Percentiles rank a stretch among this genome's conserved stretches.
These are phyloP conservation scores for Beris chalybata DNA, from an alignment of 2,888 invertebrate species.

Conservation along the genomic window DNA sequence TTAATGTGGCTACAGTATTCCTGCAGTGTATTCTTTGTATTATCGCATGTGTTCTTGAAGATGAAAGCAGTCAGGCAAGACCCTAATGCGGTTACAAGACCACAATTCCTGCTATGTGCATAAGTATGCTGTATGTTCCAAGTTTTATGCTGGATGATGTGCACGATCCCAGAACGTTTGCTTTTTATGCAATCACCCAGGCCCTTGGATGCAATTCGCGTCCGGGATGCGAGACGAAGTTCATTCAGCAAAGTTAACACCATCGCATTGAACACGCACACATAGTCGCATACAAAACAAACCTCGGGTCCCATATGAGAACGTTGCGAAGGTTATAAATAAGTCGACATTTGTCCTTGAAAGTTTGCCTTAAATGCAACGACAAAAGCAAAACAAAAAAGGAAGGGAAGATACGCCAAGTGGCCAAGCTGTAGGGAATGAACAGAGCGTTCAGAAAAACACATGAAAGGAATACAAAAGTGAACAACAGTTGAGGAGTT, in stretches of 20 bases:
- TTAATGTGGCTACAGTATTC: background rate
- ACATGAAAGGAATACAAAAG: background rate
- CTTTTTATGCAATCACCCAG: conserved; percentile 29
- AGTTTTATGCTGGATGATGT: background rate
- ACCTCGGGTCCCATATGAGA: background rate
- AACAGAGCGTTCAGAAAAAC: background rate
- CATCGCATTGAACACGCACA: too few relatives aligned
- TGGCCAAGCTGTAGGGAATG: background rate
- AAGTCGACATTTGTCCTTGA: conserved; percentile 33
- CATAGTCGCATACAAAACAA: background rate
- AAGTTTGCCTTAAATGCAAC: conserved; percentile 10
- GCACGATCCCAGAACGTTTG: conserved; percentile 14
- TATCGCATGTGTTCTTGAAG: conserved; percentile 21
- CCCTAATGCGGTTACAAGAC: conserved; percentile 36
- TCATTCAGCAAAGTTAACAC: too few relatives aligned
- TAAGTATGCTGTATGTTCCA: background rate
- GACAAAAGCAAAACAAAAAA: background rate
- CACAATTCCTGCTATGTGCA: conserved; percentile 29
- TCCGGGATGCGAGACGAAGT: too few relatives aligned
- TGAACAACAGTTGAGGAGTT: background rate
- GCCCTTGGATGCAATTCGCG: background rate
- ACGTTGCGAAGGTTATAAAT: conserved; percentile 25
- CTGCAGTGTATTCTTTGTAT: background rate
- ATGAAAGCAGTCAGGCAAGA: conserved; percentile 31
- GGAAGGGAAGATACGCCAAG: conserved; percentile 2